Conservation (phyloP, 2,797 vertebrate species). For the Carapus acus region DNA sequence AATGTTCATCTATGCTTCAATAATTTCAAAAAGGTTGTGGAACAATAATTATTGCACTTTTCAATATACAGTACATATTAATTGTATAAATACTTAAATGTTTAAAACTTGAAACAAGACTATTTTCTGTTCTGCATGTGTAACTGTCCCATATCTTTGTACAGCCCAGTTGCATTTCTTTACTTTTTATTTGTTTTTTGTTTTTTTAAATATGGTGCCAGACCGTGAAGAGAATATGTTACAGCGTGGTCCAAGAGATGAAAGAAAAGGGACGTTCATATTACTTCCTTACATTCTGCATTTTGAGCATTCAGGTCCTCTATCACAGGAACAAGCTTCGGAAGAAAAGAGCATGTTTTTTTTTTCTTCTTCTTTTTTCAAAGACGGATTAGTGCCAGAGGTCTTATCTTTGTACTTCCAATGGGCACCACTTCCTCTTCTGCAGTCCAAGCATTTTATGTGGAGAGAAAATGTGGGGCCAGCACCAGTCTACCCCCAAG, state of each 20-base stretch:
- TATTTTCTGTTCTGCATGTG: conserved; percentile 24
- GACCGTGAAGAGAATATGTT: conserved; percentile 53
- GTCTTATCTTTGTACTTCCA: conserved; percentile 41
- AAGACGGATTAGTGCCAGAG: conserved; percentile 43
- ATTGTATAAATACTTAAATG: conserved; percentile 74
- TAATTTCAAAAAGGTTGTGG: conserved; percentile 26
- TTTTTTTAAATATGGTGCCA: conserved; percentile 21
- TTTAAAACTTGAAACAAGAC: conserved; percentile 35
- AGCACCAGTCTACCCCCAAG: not conserved
- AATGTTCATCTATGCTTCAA: conserved; percentile 23
- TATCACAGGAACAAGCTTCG: conserved; percentile 46
- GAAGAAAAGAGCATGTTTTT: conserved; percentile 45
- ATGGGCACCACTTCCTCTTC: conserved; percentile 30
- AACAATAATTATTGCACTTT: conserved; percentile 66
- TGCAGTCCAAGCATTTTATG: conserved; percentile 65
- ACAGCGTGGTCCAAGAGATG: conserved; percentile 53
- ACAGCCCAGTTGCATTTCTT: conserved; percentile 15
- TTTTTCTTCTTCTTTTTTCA: conserved; percentile 37
- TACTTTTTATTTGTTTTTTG: not conserved
- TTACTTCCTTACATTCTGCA: conserved; percentile 38
- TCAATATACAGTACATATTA: conserved; percentile 67
- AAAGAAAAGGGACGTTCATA: conserved; percentile 31
- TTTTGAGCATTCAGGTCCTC: conserved; percentile 38
- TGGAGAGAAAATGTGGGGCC: conserved; percentile 9
- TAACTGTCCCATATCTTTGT: conserved; percentile 42